Evolutionary conservation across 2,797 vertebrate species (phyloP).

Genomic region (Intellagama lesueurii): DNA sequence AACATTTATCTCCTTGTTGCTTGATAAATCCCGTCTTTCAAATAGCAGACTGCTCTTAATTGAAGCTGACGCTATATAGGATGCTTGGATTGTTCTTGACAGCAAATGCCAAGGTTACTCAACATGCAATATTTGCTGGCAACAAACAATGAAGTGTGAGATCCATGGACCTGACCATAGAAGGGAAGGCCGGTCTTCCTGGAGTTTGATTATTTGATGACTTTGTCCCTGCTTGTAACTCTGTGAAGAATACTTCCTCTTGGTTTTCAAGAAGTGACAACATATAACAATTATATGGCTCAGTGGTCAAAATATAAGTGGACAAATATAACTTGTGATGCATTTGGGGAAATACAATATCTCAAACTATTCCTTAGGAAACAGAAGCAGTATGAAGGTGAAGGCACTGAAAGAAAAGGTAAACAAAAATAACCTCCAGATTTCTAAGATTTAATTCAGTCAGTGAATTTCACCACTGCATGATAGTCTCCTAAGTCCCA

Average conservation of each 20-base stretch:
- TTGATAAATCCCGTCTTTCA: not conserved
- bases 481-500: not conserved
- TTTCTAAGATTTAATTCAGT: not conserved
- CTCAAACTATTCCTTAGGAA: not conserved
- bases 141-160: not conserved
- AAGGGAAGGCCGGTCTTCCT: slow-evolving; percentile 3
- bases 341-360: not conserved
- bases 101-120: not conserved
- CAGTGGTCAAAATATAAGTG: not conserved
- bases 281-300: not conserved
- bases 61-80: not conserved
- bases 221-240: not conserved
- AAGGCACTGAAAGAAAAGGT: not conserved
- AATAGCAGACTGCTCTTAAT: not conserved
- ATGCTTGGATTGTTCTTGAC: not conserved
- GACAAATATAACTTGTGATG: not conserved
- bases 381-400: not conserved
- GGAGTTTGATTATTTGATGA: not conserved
- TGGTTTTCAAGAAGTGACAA: not conserved
- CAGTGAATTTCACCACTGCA: not conserved
- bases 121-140: not conserved
- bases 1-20: not conserved
- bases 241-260: not conserved
- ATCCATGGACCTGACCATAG: not conserved
- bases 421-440: not conserved